These are phyloP conservation scores for Ophthalmolycus amberensis DNA, from an alignment of 2,113 vertebrate genomes.

Conservation along the genomic window DNA sequence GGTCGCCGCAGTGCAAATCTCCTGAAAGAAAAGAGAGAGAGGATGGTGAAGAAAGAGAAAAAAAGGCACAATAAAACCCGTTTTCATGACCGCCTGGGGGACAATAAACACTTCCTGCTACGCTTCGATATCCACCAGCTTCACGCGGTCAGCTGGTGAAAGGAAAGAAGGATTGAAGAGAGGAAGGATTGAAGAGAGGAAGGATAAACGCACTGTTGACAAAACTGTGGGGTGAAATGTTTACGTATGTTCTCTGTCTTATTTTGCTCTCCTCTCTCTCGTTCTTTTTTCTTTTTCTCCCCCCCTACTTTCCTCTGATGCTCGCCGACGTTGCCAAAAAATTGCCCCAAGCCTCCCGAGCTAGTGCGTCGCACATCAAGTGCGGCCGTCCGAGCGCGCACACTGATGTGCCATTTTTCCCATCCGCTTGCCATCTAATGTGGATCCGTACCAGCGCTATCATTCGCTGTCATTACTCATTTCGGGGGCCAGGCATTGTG, in stretches of 20 bases:
- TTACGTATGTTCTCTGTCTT: conserved; percentile 11
- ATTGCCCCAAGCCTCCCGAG: conserved; percentile 68
- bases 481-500: conserved; percentile 81
- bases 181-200: conserved; percentile 5
- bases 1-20: conserved; percentile 89
- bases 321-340: conserved; percentile 72
- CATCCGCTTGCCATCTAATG: conserved; percentile 81
- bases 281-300: conserved; percentile 1
- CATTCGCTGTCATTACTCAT: conserved; percentile 89
- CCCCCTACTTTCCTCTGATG: conserved; percentile 7
- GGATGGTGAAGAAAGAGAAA: conserved; percentile 46
- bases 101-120: conserved; percentile 80
- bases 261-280: not conserved
- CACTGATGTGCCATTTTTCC: conserved; percentile 84
- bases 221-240: conserved; percentile 62
- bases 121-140: conserved; percentile 58
- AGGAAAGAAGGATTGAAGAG: conserved; percentile 12
- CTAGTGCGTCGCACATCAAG: conserved; percentile 78
- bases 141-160: conserved; percentile 38
- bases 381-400: conserved; percentile 67
- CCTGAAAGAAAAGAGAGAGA: conserved; percentile 78
- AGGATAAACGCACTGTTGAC: conserved; percentile 57
- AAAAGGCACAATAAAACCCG: conserved; percentile 78
- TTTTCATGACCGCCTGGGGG: conserved; percentile 78
- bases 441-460: conserved; percentile 84